phyloP scores from a whole-genome alignment of 1,140 invertebrate genomes.

The Halictus rubicundus region DNA sequence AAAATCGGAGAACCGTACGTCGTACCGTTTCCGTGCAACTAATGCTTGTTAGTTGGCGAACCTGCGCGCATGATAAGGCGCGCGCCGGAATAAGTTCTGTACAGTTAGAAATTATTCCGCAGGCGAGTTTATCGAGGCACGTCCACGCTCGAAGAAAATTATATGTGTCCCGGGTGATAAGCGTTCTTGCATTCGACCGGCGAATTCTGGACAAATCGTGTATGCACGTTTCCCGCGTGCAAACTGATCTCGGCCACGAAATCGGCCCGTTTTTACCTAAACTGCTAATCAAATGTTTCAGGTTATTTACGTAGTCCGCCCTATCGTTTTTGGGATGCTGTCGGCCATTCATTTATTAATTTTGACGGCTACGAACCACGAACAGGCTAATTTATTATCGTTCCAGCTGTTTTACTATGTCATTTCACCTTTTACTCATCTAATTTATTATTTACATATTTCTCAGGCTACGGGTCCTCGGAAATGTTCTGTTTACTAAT shows the following conservation, averaged over 20 bases:
- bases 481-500: too few species aligned
- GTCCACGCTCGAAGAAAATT: slow-evolving; percentile 24
- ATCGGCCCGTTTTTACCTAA: background rate
- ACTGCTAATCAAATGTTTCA: background rate
- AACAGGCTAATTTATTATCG: too few species aligned
- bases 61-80: slow-evolving; percentile 25
- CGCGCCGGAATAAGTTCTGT: slow-evolving; percentile 21
- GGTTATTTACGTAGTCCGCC: too few species aligned
- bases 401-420: too few species aligned
- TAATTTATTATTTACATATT: too few species aligned
- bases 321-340: too few species aligned
- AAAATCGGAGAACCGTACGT: slow-evolving; percentile 38
- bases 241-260: background rate
- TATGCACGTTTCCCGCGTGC: background rate
- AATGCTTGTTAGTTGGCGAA: slow-evolving; percentile 31
- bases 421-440: too few species aligned
- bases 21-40: slow-evolving; percentile 22
- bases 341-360: too few species aligned
- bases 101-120: slow-evolving; percentile 37
- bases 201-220: slow-evolving; percentile 4
- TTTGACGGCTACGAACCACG: too few species aligned
- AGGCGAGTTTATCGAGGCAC: slow-evolving; percentile 33
- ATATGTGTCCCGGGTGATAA: slow-evolving; percentile 23
- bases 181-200: slow-evolving; percentile 12
- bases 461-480: too few species aligned